Evolutionary conservation across 53 echinoderm and acorn worm genomes (phyloP).

Genomic region (Zoroaster sp.): DNA sequence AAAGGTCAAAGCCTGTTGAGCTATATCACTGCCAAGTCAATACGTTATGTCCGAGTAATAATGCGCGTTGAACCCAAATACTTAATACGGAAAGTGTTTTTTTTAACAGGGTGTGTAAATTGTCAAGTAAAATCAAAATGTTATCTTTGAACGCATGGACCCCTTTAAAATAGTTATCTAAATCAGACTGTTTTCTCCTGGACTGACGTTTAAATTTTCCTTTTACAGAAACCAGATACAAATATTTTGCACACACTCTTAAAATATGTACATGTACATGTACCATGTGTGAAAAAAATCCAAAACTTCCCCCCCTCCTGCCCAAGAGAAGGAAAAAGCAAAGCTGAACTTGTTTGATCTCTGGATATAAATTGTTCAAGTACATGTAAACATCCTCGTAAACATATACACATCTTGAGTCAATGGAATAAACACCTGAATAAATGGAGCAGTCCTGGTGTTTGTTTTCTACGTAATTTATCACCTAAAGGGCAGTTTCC

Average conservation of each 20-base stretch:
- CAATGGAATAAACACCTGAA: conserved; percentile 44
- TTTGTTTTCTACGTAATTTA: conserved; percentile 48
- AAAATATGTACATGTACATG: conserved; percentile 39
- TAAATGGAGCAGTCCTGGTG: conserved; percentile 8
- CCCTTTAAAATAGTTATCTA: not conserved
- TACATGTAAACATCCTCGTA: conserved; percentile 53
- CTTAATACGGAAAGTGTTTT: too few species aligned
- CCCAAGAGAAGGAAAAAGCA: not conserved
- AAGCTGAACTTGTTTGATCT: conserved; percentile 47
- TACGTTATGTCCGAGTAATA: too few species aligned
- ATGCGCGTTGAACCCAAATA: too few species aligned
- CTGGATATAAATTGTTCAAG: conserved; percentile 52
- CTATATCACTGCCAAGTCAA: too few species aligned
- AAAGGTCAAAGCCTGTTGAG: not conserved
- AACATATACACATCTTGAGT: conserved; percentile 35
- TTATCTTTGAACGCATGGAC: too few species aligned
- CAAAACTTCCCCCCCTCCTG: not conserved
- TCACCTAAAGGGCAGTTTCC: conserved; percentile 36
- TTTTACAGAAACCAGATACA: conserved; percentile 35
- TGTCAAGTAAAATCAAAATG: too few species aligned
- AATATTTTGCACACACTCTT: conserved; percentile 36
- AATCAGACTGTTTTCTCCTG: not conserved
- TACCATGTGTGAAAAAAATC: not conserved
- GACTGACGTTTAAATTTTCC: not conserved
- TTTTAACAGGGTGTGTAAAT: too few species aligned